Evolutionary conservation across 37 sponge, comb jelly and placozoan species (phyloP), one percentile per base, ranked within the genome.

Genomic region (Cladorhizidae sp.): DNA sequence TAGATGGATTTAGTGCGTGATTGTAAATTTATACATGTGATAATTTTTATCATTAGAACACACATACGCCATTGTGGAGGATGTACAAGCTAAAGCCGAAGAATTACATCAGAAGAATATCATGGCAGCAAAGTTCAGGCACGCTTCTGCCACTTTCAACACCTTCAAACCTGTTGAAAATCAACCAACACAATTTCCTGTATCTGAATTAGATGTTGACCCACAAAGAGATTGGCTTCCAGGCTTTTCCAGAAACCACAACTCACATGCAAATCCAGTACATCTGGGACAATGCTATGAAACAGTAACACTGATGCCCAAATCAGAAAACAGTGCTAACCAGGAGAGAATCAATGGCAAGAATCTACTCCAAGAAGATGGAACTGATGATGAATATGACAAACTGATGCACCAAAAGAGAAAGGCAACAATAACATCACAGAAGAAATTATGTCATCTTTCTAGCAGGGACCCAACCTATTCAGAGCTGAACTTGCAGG

Each of bases 151-250:
- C 22, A 61, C 62, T 28, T 61, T 61, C 22, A 17, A 61, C 25
- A 61, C 62, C 62, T 61, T 61, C 22, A 61, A 61, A 61, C 62
- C 62, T 26, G 25, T 6, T 21, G 62, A 61, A 22, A 61, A 61
- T 6, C 17, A 28, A 6, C 20, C 62, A 8, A 23, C 62, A 26
- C 22, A 23, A 8, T 7, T 61, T 61, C 25, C 20, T 28, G 26
- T 26, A 17, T 28, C 62, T 22, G 62, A 61, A 22, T 17, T 17
- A 22, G 62, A 61, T 17, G 11, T 7, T n/a, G 62, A 61, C 26
- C 17, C 20, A 8, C 62, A 22, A n/a, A 11, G 15, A 18, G 62
- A 17, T n/a, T 28, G 62, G 20, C 62, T 61, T 17, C 22, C 62
- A 61, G 25, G 62, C 25, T 61, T 61, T 61, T 8, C 62, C 5